These are phyloP conservation scores for Pogonophryne albipinna DNA, from an alignment of 2,797 vertebrate species.

Conservation along the genomic window DNA sequence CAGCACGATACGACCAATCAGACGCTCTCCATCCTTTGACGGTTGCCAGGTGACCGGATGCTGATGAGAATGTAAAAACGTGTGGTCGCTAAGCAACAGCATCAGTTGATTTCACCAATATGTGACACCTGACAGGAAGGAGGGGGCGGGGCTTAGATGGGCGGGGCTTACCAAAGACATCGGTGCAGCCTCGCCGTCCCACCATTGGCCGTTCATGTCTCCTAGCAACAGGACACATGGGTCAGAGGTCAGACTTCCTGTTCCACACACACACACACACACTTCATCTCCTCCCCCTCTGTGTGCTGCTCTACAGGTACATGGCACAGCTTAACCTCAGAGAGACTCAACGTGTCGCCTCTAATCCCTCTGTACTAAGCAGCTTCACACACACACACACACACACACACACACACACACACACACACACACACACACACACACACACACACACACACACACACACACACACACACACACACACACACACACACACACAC, in stretches of 20 bases:
- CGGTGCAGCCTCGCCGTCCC: constrained; percentile 91
- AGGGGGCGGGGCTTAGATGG: not conserved
- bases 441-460: not conserved
- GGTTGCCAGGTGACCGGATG: constrained; percentile 96
- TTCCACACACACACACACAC: not conserved
- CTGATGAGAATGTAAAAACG: constrained; percentile 76
- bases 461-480: no score
- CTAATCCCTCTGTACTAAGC: constrained; percentile 16
- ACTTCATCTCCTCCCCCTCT: no score
- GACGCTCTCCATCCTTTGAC: constrained; percentile 95
- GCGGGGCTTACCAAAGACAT: constrained; percentile 91
- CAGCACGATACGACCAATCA: constrained; percentile 96
- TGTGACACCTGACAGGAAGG: not conserved
- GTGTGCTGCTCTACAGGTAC: no score
- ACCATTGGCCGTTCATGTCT: constrained; percentile 98
- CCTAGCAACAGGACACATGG: constrained; percentile 78
- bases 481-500: not conserved
- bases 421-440: constrained; percentile 1
- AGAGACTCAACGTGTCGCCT: not conserved
- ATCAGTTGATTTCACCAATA: no score
- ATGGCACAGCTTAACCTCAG: not conserved
- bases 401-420: constrained; percentile 7
- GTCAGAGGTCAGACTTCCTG: not conserved
- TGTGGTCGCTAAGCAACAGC: constrained; percentile 22
- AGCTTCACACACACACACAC: constrained; percentile 22